phyloP scores from a whole-genome alignment of 1,140 invertebrate species.

The Phymastichus coffea region DNA sequence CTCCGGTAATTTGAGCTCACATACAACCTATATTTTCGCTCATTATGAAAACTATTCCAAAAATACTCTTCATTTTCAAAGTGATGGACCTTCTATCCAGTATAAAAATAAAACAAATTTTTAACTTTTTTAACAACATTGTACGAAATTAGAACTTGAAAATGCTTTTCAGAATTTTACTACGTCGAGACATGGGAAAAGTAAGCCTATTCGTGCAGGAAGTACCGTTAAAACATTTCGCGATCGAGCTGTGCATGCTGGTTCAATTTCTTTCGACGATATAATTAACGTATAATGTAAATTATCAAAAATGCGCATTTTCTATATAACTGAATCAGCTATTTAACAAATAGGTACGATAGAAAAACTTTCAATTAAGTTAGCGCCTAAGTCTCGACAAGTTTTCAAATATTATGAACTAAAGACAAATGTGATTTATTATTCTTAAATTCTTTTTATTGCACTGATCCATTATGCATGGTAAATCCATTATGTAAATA shows the following conservation, averaged over 20 bases:
- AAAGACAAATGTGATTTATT: too few species aligned
- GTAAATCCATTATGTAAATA: too few species aligned
- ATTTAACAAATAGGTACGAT: neutral
- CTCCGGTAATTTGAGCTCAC: slow-evolving; percentile 45
- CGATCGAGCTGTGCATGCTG: slow-evolving; percentile 1
- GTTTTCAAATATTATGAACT: too few species aligned
- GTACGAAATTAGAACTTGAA: neutral
- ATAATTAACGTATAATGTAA: neutral
- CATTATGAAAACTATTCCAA: slow-evolving; percentile 12
- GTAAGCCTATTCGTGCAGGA: neutral
- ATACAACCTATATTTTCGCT: slow-evolving; percentile 37
- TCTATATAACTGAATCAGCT: neutral
- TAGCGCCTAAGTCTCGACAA: neutral
- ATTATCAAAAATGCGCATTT: neutral
- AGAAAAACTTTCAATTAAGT: neutral
- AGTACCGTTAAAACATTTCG: slow-evolving; percentile 1
- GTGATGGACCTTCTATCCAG: too few species aligned
- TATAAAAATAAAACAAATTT: neutral
- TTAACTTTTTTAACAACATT: neutral
- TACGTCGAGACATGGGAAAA: slow-evolving; percentile 4
- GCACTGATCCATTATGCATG: too few species aligned
- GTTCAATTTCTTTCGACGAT: neutral
- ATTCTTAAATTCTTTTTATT: too few species aligned
- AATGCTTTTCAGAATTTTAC: slow-evolving; percentile 10
- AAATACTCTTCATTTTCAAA: too few species aligned